A percentile compares a stretch with the other conserved stretches of the same genome.
phyloP scores from a whole-genome alignment of 2,888 invertebrate genomes.

The Spicauda simplicius region DNA sequence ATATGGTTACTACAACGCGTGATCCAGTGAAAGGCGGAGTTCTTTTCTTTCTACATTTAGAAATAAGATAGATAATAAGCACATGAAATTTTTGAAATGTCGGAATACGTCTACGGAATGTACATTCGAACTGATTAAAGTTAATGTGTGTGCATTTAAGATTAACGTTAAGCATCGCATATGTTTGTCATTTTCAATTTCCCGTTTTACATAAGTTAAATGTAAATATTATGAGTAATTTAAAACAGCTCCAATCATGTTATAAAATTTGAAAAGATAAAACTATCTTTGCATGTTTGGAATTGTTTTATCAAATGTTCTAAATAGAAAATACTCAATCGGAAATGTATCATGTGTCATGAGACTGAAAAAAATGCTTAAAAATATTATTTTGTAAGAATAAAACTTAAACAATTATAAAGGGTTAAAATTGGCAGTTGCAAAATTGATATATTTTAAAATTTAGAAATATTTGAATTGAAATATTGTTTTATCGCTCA shows the following conservation, averaged over 20 bases:
- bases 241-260: slow-evolving; percentile 45
- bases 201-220: slow-evolving; percentile 5
- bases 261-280: neutral
- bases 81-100: neutral
- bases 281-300: slow-evolving; percentile 31
- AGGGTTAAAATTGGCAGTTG: neutral
- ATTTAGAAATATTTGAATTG: too few relatives aligned
- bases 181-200: slow-evolving; percentile 3
- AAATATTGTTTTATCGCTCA: too few relatives aligned
- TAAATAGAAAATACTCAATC: slow-evolving; percentile 17
- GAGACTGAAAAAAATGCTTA: slow-evolving; percentile 17
- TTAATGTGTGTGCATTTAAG: slow-evolving; percentile 32
- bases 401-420: neutral
- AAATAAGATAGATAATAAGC: neutral
- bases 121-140: slow-evolving; percentile 3
- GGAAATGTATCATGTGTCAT: slow-evolving; percentile 20
- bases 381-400: slow-evolving; percentile 5
- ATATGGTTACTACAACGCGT: neutral
- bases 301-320: slow-evolving; percentile 40
- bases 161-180: slow-evolving; percentile 9
- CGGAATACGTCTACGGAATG: neutral
- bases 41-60: neutral
- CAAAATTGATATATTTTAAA: too few relatives aligned
- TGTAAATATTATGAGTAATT: slow-evolving; percentile 21
- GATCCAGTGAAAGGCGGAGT: neutral